These are phyloP conservation scores for Oxygymnocypris stewartii DNA, from an alignment of 2,113 vertebrate species.

Conservation along the genomic window DNA sequence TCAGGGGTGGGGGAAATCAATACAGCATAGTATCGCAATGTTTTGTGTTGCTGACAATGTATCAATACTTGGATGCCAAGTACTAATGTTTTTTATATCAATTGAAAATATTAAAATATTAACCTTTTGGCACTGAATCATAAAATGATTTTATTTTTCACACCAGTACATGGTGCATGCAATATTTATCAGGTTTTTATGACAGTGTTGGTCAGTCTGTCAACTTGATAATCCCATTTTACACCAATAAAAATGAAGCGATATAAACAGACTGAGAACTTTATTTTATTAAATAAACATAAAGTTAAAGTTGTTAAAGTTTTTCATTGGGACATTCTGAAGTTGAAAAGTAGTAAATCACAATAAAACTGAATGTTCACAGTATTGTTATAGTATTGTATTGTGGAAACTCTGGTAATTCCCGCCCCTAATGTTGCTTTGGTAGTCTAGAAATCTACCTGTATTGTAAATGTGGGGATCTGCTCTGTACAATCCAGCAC, in stretches of 20 bases:
- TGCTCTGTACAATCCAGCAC: constrained; percentile 15
- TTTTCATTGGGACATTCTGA: background rate
- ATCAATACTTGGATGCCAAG: background rate
- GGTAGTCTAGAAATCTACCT: background rate
- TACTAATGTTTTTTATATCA: background rate
- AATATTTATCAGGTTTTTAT: background rate
- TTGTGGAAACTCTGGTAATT: background rate
- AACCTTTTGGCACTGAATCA: background rate
- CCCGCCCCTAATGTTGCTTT: background rate
- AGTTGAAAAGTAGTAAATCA: background rate
- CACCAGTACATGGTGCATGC: background rate
- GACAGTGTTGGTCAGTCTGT: background rate
- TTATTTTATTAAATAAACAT: background rate
- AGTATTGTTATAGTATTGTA: background rate
- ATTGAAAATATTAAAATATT: background rate
- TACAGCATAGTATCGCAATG: background rate
- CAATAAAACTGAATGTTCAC: background rate
- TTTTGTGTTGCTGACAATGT: background rate
- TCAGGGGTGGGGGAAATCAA: background rate
- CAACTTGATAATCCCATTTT: background rate
- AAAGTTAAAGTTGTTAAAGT: too few species aligned
- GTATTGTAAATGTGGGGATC: background rate
- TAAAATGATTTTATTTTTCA: background rate
- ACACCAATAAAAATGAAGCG: background rate
- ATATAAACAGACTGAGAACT: background rate